Evolutionary conservation across 1,140 invertebrate species (phyloP).

Genomic region (Bombus ignitus): DNA sequence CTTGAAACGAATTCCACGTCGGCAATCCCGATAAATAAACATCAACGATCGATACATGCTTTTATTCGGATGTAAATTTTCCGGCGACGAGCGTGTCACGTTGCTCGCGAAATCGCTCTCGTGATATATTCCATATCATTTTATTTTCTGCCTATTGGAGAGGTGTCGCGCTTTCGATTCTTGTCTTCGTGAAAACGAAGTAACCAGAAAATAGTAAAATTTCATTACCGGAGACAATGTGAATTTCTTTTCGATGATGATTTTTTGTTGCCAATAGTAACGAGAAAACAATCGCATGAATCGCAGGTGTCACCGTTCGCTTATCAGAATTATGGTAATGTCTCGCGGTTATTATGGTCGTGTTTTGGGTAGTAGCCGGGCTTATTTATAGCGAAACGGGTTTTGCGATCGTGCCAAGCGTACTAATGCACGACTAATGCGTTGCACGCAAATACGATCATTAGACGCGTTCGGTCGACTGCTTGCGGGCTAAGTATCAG

Average conservation of each 20-base stretch:
- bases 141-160: background rate
- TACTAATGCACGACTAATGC: slow-evolving; percentile 64
- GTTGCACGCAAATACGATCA: slow-evolving; percentile 65
- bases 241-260: background rate
- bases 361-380: slow-evolving; percentile 49
- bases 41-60: slow-evolving; percentile 37
- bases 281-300: slow-evolving; percentile 57
- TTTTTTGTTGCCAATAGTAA: background rate
- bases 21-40: slow-evolving; percentile 44
- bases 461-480: slow-evolving; percentile 47
- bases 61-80: slow-evolving; percentile 31
- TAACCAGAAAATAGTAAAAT: background rate
- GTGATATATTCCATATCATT: slow-evolving; percentile 1
- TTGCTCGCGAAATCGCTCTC: too few relatives aligned
- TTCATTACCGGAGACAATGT: background rate
- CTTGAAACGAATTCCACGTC: slow-evolving; percentile 29
- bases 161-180: background rate
- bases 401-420: slow-evolving; percentile 60
- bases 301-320: slow-evolving; percentile 64
- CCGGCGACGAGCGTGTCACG: background rate
- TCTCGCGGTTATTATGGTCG: slow-evolving; percentile 57
- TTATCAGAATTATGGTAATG: slow-evolving; percentile 70
- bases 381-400: slow-evolving; percentile 68
- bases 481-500: background rate
- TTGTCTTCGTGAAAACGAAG: background rate